Conservation (phyloP, 92 coral and sea anemone genomes). For the Metridium senile region DNA sequence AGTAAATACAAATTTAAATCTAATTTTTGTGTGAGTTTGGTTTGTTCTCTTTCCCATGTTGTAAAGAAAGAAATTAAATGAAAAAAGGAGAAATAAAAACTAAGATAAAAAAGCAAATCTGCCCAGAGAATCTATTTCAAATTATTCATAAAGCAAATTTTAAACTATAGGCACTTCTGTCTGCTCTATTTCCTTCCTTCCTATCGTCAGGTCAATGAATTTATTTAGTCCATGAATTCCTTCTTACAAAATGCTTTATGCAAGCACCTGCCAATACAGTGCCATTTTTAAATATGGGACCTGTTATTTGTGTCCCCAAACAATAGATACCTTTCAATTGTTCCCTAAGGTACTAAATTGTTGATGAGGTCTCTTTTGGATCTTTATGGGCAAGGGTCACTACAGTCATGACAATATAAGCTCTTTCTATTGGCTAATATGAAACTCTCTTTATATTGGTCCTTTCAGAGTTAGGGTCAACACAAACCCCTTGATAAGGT, state of each 20-base stretch:
- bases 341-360: background rate
- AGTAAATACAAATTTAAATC: too few relatives aligned
- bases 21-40: too few relatives aligned
- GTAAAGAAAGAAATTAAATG: background rate
- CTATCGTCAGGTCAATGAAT: background rate
- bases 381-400: background rate
- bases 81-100: background rate
- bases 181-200: background rate
- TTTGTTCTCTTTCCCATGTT: too few relatives aligned
- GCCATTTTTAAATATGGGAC: background rate
- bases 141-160: background rate
- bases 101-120: background rate
- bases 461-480: background rate
- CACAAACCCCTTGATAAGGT: background rate
- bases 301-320: constrained; percentile 6
- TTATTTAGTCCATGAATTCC: background rate
- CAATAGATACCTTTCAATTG: background rate
- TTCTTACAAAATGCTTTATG: background rate
- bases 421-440: background rate
- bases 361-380: constrained; percentile 1
- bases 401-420: background rate
- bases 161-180: background rate
- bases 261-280: background rate
- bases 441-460: background rate
- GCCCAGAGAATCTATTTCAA: background rate